Evolutionary conservation across 2,113 vertebrate genomes (phyloP).

Genomic region (Oryzias celebensis): DNA sequence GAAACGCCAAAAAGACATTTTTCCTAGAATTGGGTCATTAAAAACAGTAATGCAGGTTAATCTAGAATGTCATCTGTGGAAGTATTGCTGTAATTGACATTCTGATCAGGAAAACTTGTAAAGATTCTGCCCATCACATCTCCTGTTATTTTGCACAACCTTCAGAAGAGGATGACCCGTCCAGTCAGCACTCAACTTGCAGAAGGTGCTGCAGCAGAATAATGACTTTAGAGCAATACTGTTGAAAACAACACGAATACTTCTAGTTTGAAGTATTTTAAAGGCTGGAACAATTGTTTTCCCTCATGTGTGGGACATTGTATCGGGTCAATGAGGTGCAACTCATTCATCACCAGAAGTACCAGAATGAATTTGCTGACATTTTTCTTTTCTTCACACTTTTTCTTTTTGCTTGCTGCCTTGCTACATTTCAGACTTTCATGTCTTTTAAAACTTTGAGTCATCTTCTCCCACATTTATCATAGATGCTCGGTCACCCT

Average conservation of each 20-base stretch:
- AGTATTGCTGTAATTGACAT: neutral
- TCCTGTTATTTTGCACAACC: conserved; percentile 25
- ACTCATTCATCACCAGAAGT: no score
- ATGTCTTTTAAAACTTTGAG: neutral
- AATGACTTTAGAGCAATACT: neutral
- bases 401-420: neutral
- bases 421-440: neutral
- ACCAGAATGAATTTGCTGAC: neutral
- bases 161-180: conserved; percentile 27
- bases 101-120: no score
- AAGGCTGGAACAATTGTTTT: conserved; percentile 21
- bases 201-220: neutral
- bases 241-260: conserved; percentile 7
- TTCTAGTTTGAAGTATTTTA: conserved; percentile 24
- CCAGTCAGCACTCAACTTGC: conserved; percentile 24
- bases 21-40: no score
- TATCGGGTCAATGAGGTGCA: conserved; percentile 21
- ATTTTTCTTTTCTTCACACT: conserved; percentile 21
- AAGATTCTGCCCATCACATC: conserved; percentile 1
- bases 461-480: neutral
- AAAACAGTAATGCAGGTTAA: no score
- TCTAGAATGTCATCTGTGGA: no score
- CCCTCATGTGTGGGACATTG: conserved; percentile 29
- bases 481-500: neutral
- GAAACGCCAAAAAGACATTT: no score